Base-by-base conservation (phyloP, 1,140 invertebrate species). In the Magallana ariakensis region DNA sequence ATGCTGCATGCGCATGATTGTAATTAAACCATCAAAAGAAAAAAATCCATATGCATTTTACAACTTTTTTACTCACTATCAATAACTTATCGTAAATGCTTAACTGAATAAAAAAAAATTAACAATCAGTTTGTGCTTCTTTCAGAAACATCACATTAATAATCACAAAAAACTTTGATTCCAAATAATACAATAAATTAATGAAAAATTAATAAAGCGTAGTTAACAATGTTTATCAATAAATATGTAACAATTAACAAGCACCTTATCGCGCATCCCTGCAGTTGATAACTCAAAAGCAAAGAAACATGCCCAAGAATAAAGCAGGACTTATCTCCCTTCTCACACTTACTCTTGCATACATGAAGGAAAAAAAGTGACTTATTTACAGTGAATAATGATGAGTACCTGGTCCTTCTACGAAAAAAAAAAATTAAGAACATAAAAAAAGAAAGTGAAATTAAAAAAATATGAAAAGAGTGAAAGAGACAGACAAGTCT, bases 191-290 rank as follows among this genome's bases (percentile, higher is more conserved):
- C 66, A 70, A 70, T 70, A 70, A 70, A 19, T 70, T 70, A 70
- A 70, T 70, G 66, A 70, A 26, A 70, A 70, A 26, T 70, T 26
- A 70, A 70, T 70, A 70, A 70, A 70, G 66, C 22, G 33, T 70
- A 70, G 13, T 70, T 70, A 70, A 70, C 66, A 70, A 70, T 70
- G 22, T 70, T 70, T 70, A 70, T 70, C 66, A 70, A 70, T 70
- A 70, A 70, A 70, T 70, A 70, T 22, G 33, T 70, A 70, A 70
- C 66, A 70, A 70, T 26, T 70, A 70, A 70, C 66, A 70, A 70
- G 66, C 66, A 70, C 66, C 66, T 70, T 70, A 26, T 26, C 66
- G 66, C 66, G 22, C 22, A 11, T 70, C 66, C 66, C 66, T 70
- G 66, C 66, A 70, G 66, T 70, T 26, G 66, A 26, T 70, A 33